These are phyloP conservation scores for Perca flavescens DNA, from an alignment of 2,113 vertebrate species.

Conservation along the genomic window DNA sequence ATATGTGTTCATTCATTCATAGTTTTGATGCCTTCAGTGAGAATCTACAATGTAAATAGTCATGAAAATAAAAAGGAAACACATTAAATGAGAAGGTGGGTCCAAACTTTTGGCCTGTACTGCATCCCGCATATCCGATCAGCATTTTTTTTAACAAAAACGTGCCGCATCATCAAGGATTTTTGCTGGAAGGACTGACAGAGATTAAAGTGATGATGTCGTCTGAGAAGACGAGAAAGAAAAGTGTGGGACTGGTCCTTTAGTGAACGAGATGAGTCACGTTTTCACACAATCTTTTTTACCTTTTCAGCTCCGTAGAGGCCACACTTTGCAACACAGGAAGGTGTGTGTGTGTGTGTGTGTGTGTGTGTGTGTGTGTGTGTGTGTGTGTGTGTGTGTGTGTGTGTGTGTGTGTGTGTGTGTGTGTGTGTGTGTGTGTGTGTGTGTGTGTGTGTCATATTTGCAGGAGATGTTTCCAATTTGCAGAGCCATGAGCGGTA, in stretches of 20 bases:
- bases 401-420: slow-evolving; percentile 18
- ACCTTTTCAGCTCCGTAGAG: slow-evolving; percentile 46
- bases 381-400: slow-evolving; percentile 48
- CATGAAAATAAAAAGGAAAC: no score
- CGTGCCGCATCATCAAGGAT: no score
- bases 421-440: slow-evolving; percentile 23
- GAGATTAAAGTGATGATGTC: no score
- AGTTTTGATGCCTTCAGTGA: no score
- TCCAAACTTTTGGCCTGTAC: no score
- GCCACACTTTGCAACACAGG: slow-evolving; percentile 17
- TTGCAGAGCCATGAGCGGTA: slow-evolving; percentile 89
- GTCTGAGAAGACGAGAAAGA: background rate
- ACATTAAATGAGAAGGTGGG: no score
- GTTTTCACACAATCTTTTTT: slow-evolving; percentile 33
- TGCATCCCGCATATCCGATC: no score
- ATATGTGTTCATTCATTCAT: no score
- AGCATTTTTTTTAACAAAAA: no score
- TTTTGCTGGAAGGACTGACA: no score
- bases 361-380: slow-evolving; percentile 23
- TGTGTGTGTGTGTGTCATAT: slow-evolving; percentile 59
- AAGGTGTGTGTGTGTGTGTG: background rate
- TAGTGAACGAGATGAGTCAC: slow-evolving; percentile 27
- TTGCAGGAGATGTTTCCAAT: slow-evolving; percentile 92
- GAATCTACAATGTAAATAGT: no score
- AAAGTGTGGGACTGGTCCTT: background rate